Conservation (phyloP, 2,888 invertebrate genomes). For the Pollenia griseotomentosa region DNA sequence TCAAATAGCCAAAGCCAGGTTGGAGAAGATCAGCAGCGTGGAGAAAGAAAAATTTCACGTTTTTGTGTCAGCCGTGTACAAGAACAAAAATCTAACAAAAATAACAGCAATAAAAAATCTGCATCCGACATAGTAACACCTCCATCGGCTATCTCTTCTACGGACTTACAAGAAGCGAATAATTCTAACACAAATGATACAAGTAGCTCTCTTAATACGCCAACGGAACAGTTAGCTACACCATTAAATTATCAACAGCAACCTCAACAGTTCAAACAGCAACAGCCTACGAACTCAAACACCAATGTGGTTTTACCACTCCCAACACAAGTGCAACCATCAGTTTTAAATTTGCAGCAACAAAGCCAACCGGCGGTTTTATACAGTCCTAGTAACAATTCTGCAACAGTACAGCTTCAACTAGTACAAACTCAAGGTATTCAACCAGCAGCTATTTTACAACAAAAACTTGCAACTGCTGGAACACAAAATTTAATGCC, state of each 20-base stretch:
- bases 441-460: slow-evolving; percentile 55
- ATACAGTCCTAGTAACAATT: slow-evolving; percentile 61
- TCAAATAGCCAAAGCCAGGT: slow-evolving; percentile 66
- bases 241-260: slow-evolving; percentile 27
- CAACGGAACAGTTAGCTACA: slow-evolving; percentile 76
- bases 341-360: slow-evolving; percentile 65
- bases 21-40: slow-evolving; percentile 75
- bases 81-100: slow-evolving; percentile 76
- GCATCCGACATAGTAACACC: slow-evolving; percentile 67
- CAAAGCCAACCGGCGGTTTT: slow-evolving; percentile 61
- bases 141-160: slow-evolving; percentile 15
- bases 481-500: slow-evolving; percentile 73
- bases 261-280: slow-evolving; percentile 47
- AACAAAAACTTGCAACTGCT: slow-evolving; percentile 67
- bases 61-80: slow-evolving; percentile 81
- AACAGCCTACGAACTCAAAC: background rate
- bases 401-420: slow-evolving; percentile 39
- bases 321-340: slow-evolving; percentile 38
- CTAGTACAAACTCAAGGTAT: slow-evolving; percentile 60
- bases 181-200: slow-evolving; percentile 66
- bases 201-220: slow-evolving; percentile 78
- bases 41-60: slow-evolving; percentile 79
- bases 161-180: slow-evolving; percentile 57
- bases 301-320: slow-evolving; percentile 37
- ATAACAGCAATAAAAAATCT: slow-evolving; percentile 15